Conservation (phyloP, 2,113 vertebrate genomes). For the Gobius niger region DNA sequence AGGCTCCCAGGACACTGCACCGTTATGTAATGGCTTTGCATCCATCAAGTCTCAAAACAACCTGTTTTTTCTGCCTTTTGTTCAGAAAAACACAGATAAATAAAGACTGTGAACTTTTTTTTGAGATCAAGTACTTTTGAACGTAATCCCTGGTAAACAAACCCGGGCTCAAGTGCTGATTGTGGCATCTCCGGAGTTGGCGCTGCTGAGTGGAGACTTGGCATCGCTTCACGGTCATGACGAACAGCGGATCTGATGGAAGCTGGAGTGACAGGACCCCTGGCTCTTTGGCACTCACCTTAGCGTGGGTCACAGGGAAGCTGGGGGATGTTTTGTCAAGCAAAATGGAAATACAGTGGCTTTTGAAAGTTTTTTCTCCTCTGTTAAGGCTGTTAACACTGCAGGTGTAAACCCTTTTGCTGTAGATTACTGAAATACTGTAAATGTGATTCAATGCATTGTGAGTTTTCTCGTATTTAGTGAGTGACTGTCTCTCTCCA, state of each 20-base stretch:
- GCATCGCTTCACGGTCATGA: background rate
- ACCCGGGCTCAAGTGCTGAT: conserved; percentile 7
- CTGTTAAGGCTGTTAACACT: no score
- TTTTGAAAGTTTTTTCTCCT: no score
- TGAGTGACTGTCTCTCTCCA: no score
- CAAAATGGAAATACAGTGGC: no score
- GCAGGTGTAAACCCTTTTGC: no score
- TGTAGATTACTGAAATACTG: no score
- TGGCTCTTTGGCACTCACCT: background rate
- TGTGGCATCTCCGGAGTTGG: conserved; percentile 9
- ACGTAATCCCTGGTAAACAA: conserved; percentile 5
- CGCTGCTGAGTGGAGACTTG: conserved; percentile 7
- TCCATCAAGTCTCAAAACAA: background rate
- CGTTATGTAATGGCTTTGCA: no score
- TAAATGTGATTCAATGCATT: no score
- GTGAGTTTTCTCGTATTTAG: no score
- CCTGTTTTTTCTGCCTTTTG: background rate
- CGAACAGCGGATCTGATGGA: background rate
- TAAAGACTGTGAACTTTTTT: background rate
- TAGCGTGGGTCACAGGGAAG: background rate
- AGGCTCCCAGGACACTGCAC: no score
- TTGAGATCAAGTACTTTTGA: conserved; percentile 2
- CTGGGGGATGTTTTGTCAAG: no score
- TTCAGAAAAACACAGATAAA: background rate
- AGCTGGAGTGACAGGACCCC: background rate